phyloP scores from a whole-genome alignment of 2,113 vertebrate species.

The Nanorana parkeri region DNA sequence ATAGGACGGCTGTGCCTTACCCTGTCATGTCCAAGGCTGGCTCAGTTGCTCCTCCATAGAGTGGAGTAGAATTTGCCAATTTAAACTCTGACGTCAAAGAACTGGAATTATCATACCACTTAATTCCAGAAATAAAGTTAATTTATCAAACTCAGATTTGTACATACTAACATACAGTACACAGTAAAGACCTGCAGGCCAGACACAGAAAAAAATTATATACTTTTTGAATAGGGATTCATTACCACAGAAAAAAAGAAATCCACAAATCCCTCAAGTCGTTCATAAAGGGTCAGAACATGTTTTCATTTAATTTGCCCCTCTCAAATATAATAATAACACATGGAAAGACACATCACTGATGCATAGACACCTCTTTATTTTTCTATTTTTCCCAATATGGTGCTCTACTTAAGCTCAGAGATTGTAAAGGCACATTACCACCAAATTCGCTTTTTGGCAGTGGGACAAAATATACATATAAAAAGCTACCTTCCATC shows the following conservation, averaged over 20 bases:
- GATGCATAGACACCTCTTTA: conserved; percentile 11
- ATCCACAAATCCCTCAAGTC: conserved; percentile 12
- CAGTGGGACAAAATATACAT: conserved; percentile 71
- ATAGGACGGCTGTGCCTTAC: too few species aligned
- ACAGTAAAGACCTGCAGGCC: not conserved
- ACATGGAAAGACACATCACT: conserved; percentile 23
- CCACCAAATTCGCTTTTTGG: conserved; percentile 63
- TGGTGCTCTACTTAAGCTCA: conserved; percentile 59
- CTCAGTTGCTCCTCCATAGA: too few species aligned
- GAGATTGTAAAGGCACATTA: conserved; percentile 59
- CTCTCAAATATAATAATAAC: conserved; percentile 30
- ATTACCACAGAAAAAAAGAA: conserved; percentile 7
- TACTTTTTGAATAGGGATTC: not conserved
- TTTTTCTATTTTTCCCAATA: conserved; percentile 58
- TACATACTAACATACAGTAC: too few species aligned
- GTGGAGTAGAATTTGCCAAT: too few species aligned
- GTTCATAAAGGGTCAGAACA: not conserved
- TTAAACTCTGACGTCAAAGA: too few species aligned
- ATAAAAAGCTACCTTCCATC: conserved; percentile 66
- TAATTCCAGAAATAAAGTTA: too few species aligned
- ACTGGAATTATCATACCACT: too few species aligned
- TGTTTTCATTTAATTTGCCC: conserved; percentile 17
- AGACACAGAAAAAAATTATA: not conserved
- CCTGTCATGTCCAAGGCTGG: too few species aligned
- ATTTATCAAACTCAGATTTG: too few species aligned